A percentile compares a stretch with the other conserved stretches of the same genome.
Evolutionary conservation across 2,888 invertebrate genomes (phyloP).

Genomic region (Gibbula magus): DNA sequence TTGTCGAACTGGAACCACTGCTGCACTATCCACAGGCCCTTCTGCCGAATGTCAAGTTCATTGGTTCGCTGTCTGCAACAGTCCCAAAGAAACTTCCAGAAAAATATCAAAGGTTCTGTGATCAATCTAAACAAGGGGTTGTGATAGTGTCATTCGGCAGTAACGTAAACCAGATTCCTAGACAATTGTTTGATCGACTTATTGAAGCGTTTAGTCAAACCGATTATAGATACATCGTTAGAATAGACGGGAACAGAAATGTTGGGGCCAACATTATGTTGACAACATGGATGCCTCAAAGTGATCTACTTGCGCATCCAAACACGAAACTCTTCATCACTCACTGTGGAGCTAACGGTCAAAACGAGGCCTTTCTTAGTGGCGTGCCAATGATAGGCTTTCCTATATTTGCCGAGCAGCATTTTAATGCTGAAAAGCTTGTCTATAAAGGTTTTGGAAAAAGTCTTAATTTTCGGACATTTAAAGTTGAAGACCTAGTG

Average conservation of each 20-base stretch:
- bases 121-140: constrained; percentile 42
- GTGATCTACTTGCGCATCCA: constrained; percentile 52
- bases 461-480: constrained; percentile 33
- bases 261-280: constrained; percentile 31
- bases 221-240: constrained; percentile 35
- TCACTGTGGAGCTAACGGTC: too few species aligned
- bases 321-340: too few species aligned
- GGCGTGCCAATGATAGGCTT: constrained; percentile 57
- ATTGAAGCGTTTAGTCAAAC: constrained; percentile 39
- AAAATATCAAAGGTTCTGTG: constrained; percentile 40
- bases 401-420: too few species aligned
- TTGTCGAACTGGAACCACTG: constrained; percentile 42
- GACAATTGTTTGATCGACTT: constrained; percentile 30
- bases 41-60: constrained; percentile 34
- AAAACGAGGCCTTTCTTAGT: constrained; percentile 46
- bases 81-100: constrained; percentile 37
- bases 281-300: constrained; percentile 54
- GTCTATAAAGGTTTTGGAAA: constrained; percentile 46
- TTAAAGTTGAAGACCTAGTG: constrained; percentile 37
- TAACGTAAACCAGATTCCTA: constrained; percentile 33
- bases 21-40: constrained; percentile 49
- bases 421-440: constrained; percentile 45
- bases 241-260: constrained; percentile 20
- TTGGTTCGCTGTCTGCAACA: constrained; percentile 41
- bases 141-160: constrained; percentile 57